A percentile compares a stretch with the other conserved stretches of the same genome.
Evolutionary conservation across 2,888 invertebrate genomes (phyloP).

Genomic region (Pseudococcus jackbeardsleyi): DNA sequence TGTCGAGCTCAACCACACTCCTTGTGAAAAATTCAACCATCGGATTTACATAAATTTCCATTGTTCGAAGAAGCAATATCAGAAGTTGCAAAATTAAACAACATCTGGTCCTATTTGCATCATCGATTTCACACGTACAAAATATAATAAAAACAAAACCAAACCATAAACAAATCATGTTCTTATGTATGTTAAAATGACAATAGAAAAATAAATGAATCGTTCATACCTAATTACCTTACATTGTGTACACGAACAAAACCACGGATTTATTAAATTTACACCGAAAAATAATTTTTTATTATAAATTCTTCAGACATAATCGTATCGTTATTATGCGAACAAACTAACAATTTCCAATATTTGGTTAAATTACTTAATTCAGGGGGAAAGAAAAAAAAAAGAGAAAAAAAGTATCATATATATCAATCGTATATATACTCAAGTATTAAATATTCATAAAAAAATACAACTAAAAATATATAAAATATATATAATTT

Average conservation of each 20-base stretch:
- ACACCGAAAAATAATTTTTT: slow-evolving; percentile 50
- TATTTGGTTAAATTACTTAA: slow-evolving; percentile 52
- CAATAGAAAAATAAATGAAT: neutral
- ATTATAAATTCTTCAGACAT: slow-evolving; percentile 41
- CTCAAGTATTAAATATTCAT: slow-evolving; percentile 53
- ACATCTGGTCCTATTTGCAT: no score
- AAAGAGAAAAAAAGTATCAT: neutral
- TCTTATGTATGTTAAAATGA: neutral
- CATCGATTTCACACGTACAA: no score
- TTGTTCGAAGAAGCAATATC: no score
- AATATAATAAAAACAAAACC: neutral
- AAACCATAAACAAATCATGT: neutral
- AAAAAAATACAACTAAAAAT: slow-evolving; percentile 63
- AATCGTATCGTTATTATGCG: slow-evolving; percentile 54
- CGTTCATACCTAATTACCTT: neutral
- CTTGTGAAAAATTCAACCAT: no score
- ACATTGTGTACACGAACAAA: slow-evolving; percentile 13
- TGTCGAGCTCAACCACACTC: no score
- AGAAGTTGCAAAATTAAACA: no score
- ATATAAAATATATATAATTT: slow-evolving; percentile 65
- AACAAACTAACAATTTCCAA: slow-evolving; percentile 55
- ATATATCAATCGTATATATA: slow-evolving; percentile 58
- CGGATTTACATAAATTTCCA: no score
- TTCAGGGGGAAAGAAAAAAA: neutral
- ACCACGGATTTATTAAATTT: slow-evolving; percentile 31